These are phyloP conservation scores for Cydia fagiglandana DNA, from an alignment of 1,140 invertebrate genomes.

Conservation along the genomic window DNA sequence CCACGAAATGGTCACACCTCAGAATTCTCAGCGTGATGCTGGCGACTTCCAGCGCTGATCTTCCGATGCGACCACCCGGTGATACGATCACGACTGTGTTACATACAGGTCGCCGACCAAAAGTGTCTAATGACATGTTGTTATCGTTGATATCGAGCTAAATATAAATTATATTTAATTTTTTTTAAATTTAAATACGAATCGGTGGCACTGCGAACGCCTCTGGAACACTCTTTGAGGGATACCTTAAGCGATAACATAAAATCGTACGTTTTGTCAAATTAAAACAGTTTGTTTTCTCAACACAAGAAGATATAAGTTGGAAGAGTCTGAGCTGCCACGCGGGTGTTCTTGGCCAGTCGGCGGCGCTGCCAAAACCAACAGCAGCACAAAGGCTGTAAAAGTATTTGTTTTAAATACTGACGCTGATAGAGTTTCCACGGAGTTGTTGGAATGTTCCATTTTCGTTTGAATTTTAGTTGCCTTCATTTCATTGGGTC, in stretches of 20 bases:
- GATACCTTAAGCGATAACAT: neutral
- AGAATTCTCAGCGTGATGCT: no score
- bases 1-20: no score
- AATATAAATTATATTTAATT: no score
- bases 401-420: conserved; percentile 22
- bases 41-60: no score
- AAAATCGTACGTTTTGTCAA: neutral
- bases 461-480: neutral
- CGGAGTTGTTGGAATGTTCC: neutral
- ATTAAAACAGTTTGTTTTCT: neutral
- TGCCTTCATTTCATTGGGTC: neutral
- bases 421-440: neutral
- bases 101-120: no score
- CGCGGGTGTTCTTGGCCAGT: neutral
- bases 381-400: neutral
- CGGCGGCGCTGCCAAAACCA: neutral
- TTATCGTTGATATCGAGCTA: no score
- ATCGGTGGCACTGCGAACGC: no score
- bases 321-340: neutral
- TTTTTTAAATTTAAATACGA: no score
- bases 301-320: conserved; percentile 5
- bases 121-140: no score
- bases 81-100: no score
- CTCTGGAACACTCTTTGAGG: no score
- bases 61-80: no score